phyloP scores from a whole-genome alignment of 1,140 invertebrate species.

The Cydia strobilella region DNA sequence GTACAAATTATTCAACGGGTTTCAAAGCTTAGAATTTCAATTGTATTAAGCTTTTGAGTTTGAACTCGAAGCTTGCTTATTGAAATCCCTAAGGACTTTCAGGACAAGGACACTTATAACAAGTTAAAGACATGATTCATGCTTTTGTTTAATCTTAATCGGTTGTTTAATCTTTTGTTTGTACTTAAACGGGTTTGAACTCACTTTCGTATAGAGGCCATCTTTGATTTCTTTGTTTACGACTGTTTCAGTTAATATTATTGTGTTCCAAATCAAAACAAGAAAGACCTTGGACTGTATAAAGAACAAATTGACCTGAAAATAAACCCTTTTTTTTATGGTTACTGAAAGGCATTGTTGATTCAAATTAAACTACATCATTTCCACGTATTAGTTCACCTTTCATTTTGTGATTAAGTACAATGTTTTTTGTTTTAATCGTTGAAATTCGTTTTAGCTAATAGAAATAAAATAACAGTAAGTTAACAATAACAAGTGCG shows the following conservation, averaged over 20 bases:
- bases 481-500: neutral
- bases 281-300: neutral
- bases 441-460: neutral
- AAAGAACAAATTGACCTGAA: conserved; percentile 1
- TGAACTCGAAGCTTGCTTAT: neutral
- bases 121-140: conserved; percentile 1
- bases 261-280: neutral
- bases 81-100: neutral
- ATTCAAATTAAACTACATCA: neutral
- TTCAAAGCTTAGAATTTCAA: neutral
- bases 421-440: neutral
- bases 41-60: neutral
- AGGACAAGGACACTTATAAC: neutral
- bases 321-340: neutral
- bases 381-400: neutral
- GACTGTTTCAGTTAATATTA: neutral
- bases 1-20: neutral
- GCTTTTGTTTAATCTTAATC: neutral
- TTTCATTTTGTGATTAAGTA: conserved; percentile 4
- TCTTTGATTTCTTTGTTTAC: conserved; percentile 10
- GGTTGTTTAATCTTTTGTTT: neutral
- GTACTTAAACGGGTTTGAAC: no score
- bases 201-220: neutral
- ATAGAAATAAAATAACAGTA: conserved; percentile 6
- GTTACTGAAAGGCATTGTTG: neutral